Evolutionary conservation across 2,888 invertebrate genomes (phyloP), one percentile per base, ranked within the genome.

Genomic region (Drosophila niveifrons): DNA sequence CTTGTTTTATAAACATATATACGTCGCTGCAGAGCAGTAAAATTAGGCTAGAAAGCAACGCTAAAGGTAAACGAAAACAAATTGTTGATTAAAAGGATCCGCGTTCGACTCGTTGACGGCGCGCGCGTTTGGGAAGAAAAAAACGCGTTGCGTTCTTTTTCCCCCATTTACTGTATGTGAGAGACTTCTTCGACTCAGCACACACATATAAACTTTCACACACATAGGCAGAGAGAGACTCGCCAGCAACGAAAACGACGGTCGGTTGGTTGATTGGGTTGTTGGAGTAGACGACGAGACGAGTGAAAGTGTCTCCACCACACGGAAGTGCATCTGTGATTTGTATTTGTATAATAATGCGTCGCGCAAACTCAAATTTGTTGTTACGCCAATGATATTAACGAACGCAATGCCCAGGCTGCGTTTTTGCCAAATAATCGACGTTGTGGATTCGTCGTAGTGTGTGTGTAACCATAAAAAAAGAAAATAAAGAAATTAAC

Each of bases 361-460:
- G 89, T 86, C 89, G 83, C 83, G 89, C 89, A 83, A 80, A 86
- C 83, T 88, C 83, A 88, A 83, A 80, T 78, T 88, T 80, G 23
- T 75, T 68, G 88, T 82, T 82, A 75, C 79, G 72, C 84, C 80
- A 82, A 86, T 72, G 80, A 81, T 23, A 23, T 79, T 82, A 81
- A 58, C 65, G 50, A 58, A 23, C 23, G 6, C 23, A 46, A 53
- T 68, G 55, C 62, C 56, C 46, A 61, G 53, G 72, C 77, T 66
- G 58, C 62, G 72, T 66, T 55, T 75, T 72, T 67, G 63, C 61
- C 58, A 23, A 23, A 23, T 48, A 53, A 62, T 59, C 64, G 61
- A 48, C 64, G 61, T 61, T 48, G 59, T 53, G 68, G 66, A 50
- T 59, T 67, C 23, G 23, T 23, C 23, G 23, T 23, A 23, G 23